Base-by-base conservation (phyloP, 2,888 invertebrate genomes). In the Watsonalla cultraria region DNA sequence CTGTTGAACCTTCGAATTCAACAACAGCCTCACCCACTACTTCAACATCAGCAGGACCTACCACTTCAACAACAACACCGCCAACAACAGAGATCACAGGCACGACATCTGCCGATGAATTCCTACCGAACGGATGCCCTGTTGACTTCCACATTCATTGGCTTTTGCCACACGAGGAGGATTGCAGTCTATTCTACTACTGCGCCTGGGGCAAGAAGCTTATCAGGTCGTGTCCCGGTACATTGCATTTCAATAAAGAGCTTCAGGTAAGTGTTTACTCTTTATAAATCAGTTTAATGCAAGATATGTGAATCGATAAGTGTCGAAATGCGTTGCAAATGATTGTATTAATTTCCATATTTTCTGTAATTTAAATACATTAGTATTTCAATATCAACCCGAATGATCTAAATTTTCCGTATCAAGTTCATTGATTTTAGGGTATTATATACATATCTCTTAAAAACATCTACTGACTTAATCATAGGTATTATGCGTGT, bases 101-200 rank as follows among this genome's bases (percentile, higher is more conserved):
- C 60, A 5, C 52, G 37, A 37, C 37, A 37, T 7, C 51, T 49
- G 15, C 53, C 54, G 13, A 60, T 50, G 6, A 74, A 2, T 80
- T 82, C 65, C 67, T 68, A 6, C 69, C 66, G 7, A 86, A 87
- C 55, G 88, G 88, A 5, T 89, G 88, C 61, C 89, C 89, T 0
- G 73, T 74, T 0, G 58, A 86, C 61, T 78, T 76, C 0, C 70
- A 68, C 47, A 64, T 80, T 24, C 85, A 85, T 66, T 83, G 82
- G 85, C 68, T 87, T 9, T 61, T 86, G 56, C 82, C 86, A 2
- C 76, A 83, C 55, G 74, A 73, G 53, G 57, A 62, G 9, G 70
- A 82, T 52, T 87, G 86, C 65, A 79, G 71, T 51, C 61, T 66
- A 5, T 89, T 86, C 78, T 88, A 86, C 63, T 80, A 81, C 61